A percentile compares a stretch with the other conserved stretches of the same genome.
These are phyloP conservation scores for Vollenhovia emeryi DNA, from an alignment of 1,140 invertebrate genomes.

Conservation along the genomic window DNA sequence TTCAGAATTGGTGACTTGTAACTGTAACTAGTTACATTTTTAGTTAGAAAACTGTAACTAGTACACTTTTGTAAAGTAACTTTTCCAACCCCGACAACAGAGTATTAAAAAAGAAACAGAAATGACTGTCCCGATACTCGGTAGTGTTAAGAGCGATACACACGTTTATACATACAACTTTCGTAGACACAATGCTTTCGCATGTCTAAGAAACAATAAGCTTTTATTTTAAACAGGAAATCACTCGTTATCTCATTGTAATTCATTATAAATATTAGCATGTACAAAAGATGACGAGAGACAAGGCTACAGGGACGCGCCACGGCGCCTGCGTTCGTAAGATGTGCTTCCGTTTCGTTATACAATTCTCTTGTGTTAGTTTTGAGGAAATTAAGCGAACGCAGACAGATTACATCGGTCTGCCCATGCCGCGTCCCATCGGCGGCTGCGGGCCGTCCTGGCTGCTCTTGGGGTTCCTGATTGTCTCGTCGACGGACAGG, in stretches of 20 bases:
- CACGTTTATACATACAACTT: background rate
- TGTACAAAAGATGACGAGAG: constrained; percentile 37
- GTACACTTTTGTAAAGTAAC: no score
- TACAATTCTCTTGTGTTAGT: background rate
- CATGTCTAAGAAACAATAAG: constrained; percentile 17
- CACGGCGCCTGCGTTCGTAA: background rate
- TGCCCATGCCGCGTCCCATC: constrained; percentile 90
- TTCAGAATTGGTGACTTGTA: no score
- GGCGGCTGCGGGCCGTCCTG: constrained; percentile 84
- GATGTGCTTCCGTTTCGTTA: background rate
- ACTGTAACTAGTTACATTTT: no score
- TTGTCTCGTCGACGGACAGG: constrained; percentile 99
- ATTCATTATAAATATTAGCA: constrained; percentile 42
- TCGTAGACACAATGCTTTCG: background rate
- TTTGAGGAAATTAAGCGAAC: background rate
- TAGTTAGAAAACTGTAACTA: no score
- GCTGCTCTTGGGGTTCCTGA: constrained; percentile 94
- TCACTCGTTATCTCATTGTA: background rate
- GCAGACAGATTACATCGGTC: constrained; percentile 86
- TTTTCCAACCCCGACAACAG: no score
- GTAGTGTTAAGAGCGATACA: background rate
- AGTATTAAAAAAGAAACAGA: no score
- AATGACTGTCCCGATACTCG: no score
- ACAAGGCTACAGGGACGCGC: background rate
- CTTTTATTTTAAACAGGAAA: constrained; percentile 31